These are phyloP conservation scores for Eulemur rufifrons DNA, from an alignment of 2,113 vertebrate genomes.

Conservation along the genomic window DNA sequence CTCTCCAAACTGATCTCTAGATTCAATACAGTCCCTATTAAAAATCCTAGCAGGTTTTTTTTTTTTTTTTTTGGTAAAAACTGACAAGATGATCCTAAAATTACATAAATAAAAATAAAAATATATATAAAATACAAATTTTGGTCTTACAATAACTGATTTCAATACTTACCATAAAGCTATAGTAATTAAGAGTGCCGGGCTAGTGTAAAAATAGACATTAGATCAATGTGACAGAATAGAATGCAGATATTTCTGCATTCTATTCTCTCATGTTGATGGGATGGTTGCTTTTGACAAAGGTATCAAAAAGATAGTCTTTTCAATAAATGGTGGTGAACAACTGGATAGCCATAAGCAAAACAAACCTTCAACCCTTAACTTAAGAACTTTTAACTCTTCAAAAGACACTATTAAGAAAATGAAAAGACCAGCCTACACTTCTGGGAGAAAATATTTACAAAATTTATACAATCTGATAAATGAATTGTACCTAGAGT, in stretches of 20 bases:
- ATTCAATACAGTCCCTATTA: too few species aligned
- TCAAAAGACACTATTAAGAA: slow-evolving; percentile 30
- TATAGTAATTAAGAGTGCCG: neutral
- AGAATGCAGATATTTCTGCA: neutral
- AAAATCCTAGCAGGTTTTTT: too few species aligned
- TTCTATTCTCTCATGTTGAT: neutral
- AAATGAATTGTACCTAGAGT: neutral
- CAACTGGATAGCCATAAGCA: neutral
- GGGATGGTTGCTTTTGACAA: neutral
- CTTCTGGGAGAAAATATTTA: slow-evolving; percentile 1
- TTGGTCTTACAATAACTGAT: neutral
- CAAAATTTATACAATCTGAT: neutral
- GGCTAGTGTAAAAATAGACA: neutral
- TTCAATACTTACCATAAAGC: neutral
- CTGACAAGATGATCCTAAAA: neutral
- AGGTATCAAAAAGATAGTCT: neutral
- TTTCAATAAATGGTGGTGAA: neutral
- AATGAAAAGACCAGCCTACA: neutral
- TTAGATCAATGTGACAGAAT: neutral
- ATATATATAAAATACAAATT: neutral
- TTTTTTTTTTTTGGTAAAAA: neutral
- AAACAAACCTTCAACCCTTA: neutral
- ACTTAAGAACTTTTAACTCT: neutral
- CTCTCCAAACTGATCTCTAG: too few species aligned
- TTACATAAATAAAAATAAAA: neutral